Evolutionary conservation across 2,797 vertebrate genomes (phyloP).

Genomic region (Sternarchorhynchus goeldii): DNA sequence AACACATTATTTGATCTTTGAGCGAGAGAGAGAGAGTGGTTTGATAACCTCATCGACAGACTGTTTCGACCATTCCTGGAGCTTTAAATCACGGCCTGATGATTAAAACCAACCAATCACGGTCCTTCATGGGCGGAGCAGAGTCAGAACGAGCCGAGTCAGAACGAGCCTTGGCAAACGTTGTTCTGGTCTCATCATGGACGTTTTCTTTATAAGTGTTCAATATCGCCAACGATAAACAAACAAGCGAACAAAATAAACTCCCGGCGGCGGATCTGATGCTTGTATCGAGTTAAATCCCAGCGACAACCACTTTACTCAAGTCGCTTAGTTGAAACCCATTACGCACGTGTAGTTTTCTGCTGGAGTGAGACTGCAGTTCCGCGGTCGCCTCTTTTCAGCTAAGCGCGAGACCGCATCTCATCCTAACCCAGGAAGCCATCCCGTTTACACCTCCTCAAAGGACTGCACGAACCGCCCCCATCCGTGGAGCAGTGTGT

Average conservation of each 20-base stretch:
- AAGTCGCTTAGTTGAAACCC: not conserved
- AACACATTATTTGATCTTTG: not conserved
- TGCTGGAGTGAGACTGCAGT: slow-evolving; percentile 57
- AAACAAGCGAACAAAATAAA: too few relatives aligned
- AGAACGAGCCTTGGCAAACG: not conserved
- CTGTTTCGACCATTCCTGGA: slow-evolving; percentile 11
- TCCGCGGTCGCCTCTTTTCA: slow-evolving; percentile 68
- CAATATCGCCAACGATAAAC: too few relatives aligned
- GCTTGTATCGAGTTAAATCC: too few relatives aligned
- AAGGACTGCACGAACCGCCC: too few relatives aligned
- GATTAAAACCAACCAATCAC: slow-evolving; percentile 31
- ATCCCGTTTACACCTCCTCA: not conserved
- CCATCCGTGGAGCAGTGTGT: too few relatives aligned
- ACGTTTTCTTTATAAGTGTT: not conserved
- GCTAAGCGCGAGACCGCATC: slow-evolving; percentile 70
- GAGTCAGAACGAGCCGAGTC: not conserved
- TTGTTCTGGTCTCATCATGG: not conserved
- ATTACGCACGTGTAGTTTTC: too few relatives aligned
- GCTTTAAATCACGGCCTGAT: slow-evolving; percentile 25
- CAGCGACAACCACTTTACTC: not conserved
- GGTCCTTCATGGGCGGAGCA: slow-evolving; percentile 10
- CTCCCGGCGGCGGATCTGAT: too few relatives aligned
- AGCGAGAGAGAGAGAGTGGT: not conserved
- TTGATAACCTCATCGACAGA: slow-evolving; percentile 6
- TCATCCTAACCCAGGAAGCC: slow-evolving; percentile 59